Conservation (phyloP, 2,888 invertebrate genomes). For the Liopterus haemorrhoidalis region DNA sequence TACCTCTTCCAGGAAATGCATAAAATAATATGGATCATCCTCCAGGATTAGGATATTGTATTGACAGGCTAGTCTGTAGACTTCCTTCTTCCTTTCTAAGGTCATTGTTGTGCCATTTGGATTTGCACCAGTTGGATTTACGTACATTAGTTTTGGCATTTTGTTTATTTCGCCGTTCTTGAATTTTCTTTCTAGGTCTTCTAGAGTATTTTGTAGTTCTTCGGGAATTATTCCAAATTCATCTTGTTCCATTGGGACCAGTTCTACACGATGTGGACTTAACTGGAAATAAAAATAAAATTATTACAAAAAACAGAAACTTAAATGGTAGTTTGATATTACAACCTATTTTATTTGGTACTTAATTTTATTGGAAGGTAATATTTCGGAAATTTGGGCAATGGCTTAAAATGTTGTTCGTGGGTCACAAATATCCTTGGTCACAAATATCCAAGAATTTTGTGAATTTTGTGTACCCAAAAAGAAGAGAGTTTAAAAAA, state of each 20-base stretch:
- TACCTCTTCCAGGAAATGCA: conserved; percentile 61
- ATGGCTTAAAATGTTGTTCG: too few species aligned
- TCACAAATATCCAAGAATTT: too few species aligned
- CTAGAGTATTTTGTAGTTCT: conserved; percentile 52
- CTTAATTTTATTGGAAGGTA: too few species aligned
- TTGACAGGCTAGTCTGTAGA: conserved; percentile 68
- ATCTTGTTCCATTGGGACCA: conserved; percentile 65
- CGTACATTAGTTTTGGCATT: conserved; percentile 68
- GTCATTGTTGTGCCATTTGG: conserved; percentile 68
- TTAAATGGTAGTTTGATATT: too few species aligned
- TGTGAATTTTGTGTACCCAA: too few species aligned
- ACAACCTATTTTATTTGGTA: too few species aligned
- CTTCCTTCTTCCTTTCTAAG: conserved; percentile 57
- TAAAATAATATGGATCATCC: conserved; percentile 76
- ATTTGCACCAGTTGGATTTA: conserved; percentile 71
- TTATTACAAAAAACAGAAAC: too few species aligned
- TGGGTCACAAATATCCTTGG: too few species aligned
- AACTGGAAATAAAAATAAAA: conserved; percentile 50
- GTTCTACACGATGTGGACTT: conserved; percentile 59
- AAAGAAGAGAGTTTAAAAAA: too few species aligned
- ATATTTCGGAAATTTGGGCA: too few species aligned
- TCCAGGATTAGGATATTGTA: conserved; percentile 74
- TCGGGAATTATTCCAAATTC: conserved; percentile 61
- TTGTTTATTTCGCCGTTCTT: conserved; percentile 39
- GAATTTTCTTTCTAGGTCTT: conserved; percentile 48